A percentile compares a stretch with the other conserved stretches of the same genome.
Conservation (phyloP, 1,140 invertebrate species). For the Arctopsyche grandis region DNA sequence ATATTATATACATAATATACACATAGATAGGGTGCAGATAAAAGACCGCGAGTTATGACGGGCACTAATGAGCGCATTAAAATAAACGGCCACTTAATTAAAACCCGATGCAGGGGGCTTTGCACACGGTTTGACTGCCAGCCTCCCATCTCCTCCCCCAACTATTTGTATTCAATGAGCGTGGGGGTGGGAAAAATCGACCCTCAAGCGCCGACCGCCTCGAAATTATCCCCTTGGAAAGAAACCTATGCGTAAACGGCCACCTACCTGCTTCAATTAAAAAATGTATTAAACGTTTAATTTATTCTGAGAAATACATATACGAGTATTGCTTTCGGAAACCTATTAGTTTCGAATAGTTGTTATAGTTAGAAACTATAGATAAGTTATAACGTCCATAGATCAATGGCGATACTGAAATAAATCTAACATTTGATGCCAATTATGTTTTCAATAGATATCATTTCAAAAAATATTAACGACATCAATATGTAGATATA, state of each 20-base stretch:
- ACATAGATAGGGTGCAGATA: neutral
- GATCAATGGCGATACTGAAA: too few species aligned
- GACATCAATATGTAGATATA: too few species aligned
- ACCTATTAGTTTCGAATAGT: too few species aligned
- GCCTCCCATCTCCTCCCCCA: neutral
- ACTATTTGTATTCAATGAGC: neutral
- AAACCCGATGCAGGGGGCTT: constrained; percentile 36
- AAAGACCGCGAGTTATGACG: constrained; percentile 34
- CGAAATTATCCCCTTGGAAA: neutral
- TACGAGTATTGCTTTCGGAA: too few species aligned
- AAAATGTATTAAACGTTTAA: neutral
- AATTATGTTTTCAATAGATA: too few species aligned
- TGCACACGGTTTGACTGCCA: neutral
- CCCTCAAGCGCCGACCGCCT: neutral
- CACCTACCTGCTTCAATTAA: neutral
- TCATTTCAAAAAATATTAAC: too few species aligned
- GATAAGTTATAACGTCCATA: too few species aligned
- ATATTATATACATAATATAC: neutral
- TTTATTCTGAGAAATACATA: too few species aligned
- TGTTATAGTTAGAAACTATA: too few species aligned
- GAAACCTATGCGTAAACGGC: neutral
- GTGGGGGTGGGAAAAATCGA: neutral
- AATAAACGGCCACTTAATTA: constrained; percentile 48
- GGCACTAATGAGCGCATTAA: constrained; percentile 49
- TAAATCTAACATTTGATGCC: too few species aligned